Conservation (phyloP, 2,113 vertebrate genomes). For the Pimephales promelas region DNA sequence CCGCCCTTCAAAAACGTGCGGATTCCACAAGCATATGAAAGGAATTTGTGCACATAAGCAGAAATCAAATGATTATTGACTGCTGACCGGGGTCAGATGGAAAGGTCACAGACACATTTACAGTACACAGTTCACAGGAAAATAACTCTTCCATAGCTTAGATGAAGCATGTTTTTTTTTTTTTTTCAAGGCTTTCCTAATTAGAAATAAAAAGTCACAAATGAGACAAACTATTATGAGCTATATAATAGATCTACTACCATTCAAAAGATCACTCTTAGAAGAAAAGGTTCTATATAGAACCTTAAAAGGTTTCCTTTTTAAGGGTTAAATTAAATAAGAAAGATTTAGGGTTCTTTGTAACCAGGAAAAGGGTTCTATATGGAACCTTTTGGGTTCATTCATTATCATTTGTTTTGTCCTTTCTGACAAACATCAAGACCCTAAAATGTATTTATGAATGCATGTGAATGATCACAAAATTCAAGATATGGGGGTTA, state of each 20-base stretch:
- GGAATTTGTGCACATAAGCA: background rate
- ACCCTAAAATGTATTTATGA: too few relatives aligned
- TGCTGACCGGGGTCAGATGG: background rate
- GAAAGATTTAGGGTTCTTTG: too few relatives aligned
- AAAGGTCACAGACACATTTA: background rate
- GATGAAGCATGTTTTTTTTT: background rate
- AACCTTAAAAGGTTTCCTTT: too few relatives aligned
- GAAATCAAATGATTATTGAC: background rate
- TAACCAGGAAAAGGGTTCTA: too few relatives aligned
- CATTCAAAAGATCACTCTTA: too few relatives aligned
- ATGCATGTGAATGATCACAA: too few relatives aligned
- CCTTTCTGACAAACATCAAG: too few relatives aligned
- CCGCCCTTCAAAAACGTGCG: background rate
- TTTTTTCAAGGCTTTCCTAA: background rate
- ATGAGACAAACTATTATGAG: background rate
- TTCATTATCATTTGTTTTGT: too few relatives aligned
- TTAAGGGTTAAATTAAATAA: too few relatives aligned
- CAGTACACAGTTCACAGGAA: background rate
- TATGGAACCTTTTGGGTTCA: too few relatives aligned
- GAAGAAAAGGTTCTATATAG: too few relatives aligned
- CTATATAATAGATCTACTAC: background rate
- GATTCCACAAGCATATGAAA: slow-evolving; percentile 22
- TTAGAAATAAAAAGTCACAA: background rate
- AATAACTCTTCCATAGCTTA: background rate
- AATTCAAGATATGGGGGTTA: too few relatives aligned